Conservation (phyloP, 2,113 vertebrate genomes). For the Opisthocomus hoazin region DNA sequence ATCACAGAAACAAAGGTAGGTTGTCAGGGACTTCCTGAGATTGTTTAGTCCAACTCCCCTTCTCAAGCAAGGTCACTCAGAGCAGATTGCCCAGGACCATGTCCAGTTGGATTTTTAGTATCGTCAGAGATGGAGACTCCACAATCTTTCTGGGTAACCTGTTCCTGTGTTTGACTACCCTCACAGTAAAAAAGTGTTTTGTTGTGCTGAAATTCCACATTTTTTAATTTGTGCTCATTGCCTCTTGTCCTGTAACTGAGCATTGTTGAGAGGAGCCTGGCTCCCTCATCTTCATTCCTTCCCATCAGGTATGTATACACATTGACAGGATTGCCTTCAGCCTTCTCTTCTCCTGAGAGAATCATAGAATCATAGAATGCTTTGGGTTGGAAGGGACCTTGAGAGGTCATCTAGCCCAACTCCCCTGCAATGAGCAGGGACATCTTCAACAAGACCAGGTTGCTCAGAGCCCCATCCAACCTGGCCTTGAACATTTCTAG, state of each 20-base stretch:
- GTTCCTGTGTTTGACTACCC: not conserved
- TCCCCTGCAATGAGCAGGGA: too few species aligned
- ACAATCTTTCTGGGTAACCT: not conserved
- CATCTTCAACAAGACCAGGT: too few species aligned
- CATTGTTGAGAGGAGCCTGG: not conserved
- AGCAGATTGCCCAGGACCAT: not conserved
- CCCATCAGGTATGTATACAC: not conserved
- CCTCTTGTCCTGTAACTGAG: not conserved
- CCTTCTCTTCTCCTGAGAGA: not conserved
- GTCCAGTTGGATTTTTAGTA: not conserved
- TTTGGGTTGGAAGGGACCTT: too few species aligned
- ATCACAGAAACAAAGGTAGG: not conserved
- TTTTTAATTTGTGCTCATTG: not conserved
- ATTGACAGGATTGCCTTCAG: not conserved
- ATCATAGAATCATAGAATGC: too few species aligned
- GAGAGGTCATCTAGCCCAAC: too few species aligned
- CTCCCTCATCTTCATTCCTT: not conserved
- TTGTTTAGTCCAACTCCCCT: not conserved
- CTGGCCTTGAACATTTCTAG: too few species aligned
- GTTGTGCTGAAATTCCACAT: not conserved
- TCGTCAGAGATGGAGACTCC: not conserved
- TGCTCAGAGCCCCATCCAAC: too few species aligned
- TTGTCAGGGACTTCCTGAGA: not conserved
- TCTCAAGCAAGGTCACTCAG: not conserved
- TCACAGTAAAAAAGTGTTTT: not conserved